phyloP scores from a whole-genome alignment of 2,113 vertebrate species.

The Lophochroa leadbeateri region DNA sequence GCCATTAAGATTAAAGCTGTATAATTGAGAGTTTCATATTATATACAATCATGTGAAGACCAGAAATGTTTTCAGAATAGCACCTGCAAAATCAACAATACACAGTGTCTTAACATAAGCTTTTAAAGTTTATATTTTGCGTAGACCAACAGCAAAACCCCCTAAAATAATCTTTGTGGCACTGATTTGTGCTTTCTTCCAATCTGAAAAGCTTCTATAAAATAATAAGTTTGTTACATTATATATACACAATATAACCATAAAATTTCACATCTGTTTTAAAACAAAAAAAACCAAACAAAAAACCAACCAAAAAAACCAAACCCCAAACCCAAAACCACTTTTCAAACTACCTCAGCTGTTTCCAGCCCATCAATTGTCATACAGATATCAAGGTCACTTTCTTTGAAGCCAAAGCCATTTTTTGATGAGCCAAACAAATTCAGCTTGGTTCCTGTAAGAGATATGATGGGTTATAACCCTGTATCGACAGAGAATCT shows the following conservation, averaged over 20 bases:
- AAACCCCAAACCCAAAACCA: neutral
- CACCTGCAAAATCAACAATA: neutral
- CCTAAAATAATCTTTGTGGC: neutral
- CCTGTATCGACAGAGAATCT: neutral
- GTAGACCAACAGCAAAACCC: neutral
- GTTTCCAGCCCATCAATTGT: slow-evolving; percentile 87
- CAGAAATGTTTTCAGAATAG: neutral
- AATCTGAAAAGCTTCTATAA: neutral
- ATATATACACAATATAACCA: neutral
- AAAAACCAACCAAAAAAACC: neutral
- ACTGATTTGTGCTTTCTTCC: neutral
- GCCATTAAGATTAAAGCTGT: neutral
- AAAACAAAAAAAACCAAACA: neutral
- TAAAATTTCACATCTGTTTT: neutral
- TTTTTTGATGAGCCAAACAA: slow-evolving; percentile 97
- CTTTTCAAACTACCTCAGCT: slow-evolving; percentile 78
- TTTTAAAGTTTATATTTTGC: neutral
- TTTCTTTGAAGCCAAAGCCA: slow-evolving; percentile 94
- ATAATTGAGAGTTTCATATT: neutral
- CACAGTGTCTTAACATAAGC: neutral
- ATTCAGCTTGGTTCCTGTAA: slow-evolving; percentile 85
- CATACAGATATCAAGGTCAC: slow-evolving; percentile 96
- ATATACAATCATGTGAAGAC: neutral
- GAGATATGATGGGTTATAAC: neutral
- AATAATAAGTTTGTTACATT: neutral